Conservation (phyloP, 2,113 vertebrate species). For the Galbula dea region DNA sequence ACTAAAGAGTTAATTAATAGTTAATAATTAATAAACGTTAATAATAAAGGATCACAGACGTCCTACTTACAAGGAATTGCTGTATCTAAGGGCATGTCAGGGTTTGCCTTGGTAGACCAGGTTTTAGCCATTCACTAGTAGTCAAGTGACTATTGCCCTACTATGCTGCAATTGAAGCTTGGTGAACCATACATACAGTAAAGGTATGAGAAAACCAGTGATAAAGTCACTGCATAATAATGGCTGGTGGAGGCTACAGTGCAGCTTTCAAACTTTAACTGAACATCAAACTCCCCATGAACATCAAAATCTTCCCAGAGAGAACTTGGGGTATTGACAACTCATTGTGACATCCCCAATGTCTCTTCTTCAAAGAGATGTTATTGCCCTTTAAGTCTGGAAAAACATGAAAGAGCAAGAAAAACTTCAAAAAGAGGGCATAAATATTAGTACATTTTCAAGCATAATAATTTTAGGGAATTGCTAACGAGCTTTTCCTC, state of each 20-base stretch:
- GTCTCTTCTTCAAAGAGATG: background rate
- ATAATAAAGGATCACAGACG: background rate
- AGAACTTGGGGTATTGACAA: background rate
- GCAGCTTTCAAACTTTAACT: background rate
- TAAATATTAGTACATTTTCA: background rate
- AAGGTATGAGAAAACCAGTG: background rate
- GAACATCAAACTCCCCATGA: background rate
- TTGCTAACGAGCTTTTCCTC: background rate
- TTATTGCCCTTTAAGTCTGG: background rate
- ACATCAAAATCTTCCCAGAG: background rate
- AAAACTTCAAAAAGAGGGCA: rapidly evolving
- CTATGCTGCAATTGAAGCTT: background rate
- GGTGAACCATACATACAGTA: background rate
- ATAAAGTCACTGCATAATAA: background rate
- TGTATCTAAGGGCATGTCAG: background rate
- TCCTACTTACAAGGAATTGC: background rate
- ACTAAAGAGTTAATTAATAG: too few relatives aligned
- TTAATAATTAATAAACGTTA: too few relatives aligned
- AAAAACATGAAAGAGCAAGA: background rate
- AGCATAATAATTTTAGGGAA: background rate
- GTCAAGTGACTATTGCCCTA: background rate
- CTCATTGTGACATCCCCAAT: rapidly evolving
- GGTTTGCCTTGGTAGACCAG: background rate
- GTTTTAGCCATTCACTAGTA: background rate
- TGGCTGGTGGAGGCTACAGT: background rate